Percentiles rank a stretch among this genome's conserved stretches.
phyloP scores from a whole-genome alignment of 2,797 vertebrate species.

The Enteromius afrohamiltoni region DNA sequence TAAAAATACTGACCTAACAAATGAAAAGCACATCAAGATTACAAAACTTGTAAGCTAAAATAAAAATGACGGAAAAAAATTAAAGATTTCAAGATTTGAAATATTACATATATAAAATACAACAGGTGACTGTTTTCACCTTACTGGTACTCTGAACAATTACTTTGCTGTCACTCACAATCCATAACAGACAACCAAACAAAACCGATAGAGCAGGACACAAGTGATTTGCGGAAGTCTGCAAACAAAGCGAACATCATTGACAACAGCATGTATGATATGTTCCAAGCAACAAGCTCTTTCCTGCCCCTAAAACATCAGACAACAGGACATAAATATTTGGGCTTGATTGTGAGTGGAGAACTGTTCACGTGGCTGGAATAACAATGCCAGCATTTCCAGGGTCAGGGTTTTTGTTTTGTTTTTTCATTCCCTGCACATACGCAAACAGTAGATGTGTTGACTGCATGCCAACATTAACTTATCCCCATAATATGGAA shows the following conservation, averaged over 20 bases:
- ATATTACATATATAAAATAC: background rate
- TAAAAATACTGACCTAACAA: background rate
- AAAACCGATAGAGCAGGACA: background rate
- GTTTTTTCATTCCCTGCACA: background rate
- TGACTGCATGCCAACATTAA: slow-evolving; percentile 39
- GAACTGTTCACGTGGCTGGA: slow-evolving; percentile 39
- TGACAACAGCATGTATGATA: background rate
- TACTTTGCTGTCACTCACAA: background rate
- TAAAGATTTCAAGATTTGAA: too few relatives aligned
- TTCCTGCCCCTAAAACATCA: slow-evolving; percentile 46
- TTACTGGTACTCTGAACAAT: background rate
- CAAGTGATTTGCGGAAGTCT: background rate
- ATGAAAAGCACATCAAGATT: background rate
- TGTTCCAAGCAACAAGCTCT: slow-evolving; percentile 33
- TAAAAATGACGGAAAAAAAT: background rate
- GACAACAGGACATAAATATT: slow-evolving; percentile 53
- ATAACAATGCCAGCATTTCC: slow-evolving; percentile 43
- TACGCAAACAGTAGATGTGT: slow-evolving; percentile 43
- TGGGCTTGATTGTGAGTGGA: slow-evolving; percentile 49
- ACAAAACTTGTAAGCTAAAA: background rate
- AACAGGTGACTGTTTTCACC: slow-evolving; percentile 6
- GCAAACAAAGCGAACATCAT: slow-evolving; percentile 24
- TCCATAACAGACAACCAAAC: background rate
- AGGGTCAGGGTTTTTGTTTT: slow-evolving; percentile 6
- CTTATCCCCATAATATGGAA: slow-evolving; percentile 1